These are phyloP conservation scores for Pheosia gnoma DNA, from an alignment of 2,888 invertebrate species.

Conservation along the genomic window DNA sequence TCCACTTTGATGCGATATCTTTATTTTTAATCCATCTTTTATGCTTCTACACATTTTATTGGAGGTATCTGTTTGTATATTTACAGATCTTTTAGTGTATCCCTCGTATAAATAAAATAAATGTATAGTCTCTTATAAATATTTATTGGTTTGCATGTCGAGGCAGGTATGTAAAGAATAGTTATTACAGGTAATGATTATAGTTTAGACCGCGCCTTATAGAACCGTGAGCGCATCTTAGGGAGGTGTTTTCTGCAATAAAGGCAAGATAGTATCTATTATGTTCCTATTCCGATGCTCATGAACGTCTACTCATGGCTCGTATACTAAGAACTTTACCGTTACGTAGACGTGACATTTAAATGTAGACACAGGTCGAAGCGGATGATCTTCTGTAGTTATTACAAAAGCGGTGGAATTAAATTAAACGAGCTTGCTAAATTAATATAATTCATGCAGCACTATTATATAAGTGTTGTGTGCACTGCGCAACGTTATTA, in stretches of 20 bases:
- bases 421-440: conserved; percentile 2
- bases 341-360: conserved; percentile 8
- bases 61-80: conserved; percentile 47
- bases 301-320: not conserved
- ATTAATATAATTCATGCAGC: conserved; percentile 7
- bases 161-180: conserved; percentile 1
- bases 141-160: conserved; percentile 36
- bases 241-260: conserved; percentile 4
- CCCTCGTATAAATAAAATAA: conserved; percentile 42
- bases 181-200: conserved; percentile 3
- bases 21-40: conserved; percentile 52
- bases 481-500: conserved; percentile 44
- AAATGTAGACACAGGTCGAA: conserved; percentile 8
- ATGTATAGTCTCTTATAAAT: conserved; percentile 31
- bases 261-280: conserved; percentile 3
- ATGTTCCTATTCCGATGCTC: not conserved
- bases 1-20: conserved; percentile 48
- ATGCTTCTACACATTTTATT: conserved; percentile 51
- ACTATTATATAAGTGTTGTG: conserved; percentile 40
- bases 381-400: conserved; percentile 8
- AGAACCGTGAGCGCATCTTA: conserved; percentile 2
- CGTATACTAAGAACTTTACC: conserved; percentile 4
- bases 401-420: conserved; percentile 5
- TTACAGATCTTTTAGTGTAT: conserved; percentile 45
- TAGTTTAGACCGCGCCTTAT: not conserved